Base-by-base conservation (phyloP, 1,140 invertebrate species). In the Schlechtendalia chinensis region DNA sequence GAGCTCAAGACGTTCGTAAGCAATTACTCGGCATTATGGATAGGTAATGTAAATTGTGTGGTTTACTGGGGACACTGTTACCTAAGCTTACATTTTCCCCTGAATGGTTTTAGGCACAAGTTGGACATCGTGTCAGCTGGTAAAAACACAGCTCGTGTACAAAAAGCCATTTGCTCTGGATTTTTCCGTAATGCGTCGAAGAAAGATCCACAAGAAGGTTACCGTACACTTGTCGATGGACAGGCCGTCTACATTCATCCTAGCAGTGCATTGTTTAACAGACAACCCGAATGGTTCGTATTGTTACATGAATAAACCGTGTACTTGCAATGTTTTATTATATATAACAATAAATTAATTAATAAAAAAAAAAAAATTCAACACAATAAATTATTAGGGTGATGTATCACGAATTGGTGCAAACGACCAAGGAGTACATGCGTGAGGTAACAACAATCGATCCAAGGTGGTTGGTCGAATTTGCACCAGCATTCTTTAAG, bases 391-490 rank as follows among this genome's bases (percentile, higher is more conserved):
- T 83, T 88, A 87, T 53, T 85, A 94, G 93, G 94, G 96, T 99
- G 0, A 95, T 99, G 72, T 99, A 99, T 85, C 97, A 99, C 85
- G 98, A 99, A 86, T 86, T 99, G 72, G 97, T 99, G 1, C 93
- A 99, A 86, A 99, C 98, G 0, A 99, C 98, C 0, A 99, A 99
- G 85, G 98, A 99, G 86, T 99, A 99, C 85, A 99, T 99, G 98
- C 89, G 97, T 63, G 96, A 99, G 87, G 97, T 99, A 1, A 99
- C 97, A 0, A 96, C 96, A 0, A 98, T 99, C 61, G 98, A 99
- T 88, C 96, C 98, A 0, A 98, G 98, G 87, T 99, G 98, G 98
- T 87, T 99, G 29, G 97, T 99, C 1, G 98, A 99, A 86, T 99
- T 98, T 87, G 98, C 98, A 0, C 96, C 97, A 0, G 96, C 97